Base-by-base conservation (phyloP, 2,888 invertebrate species). In the Tolmerus cingulatus region DNA sequence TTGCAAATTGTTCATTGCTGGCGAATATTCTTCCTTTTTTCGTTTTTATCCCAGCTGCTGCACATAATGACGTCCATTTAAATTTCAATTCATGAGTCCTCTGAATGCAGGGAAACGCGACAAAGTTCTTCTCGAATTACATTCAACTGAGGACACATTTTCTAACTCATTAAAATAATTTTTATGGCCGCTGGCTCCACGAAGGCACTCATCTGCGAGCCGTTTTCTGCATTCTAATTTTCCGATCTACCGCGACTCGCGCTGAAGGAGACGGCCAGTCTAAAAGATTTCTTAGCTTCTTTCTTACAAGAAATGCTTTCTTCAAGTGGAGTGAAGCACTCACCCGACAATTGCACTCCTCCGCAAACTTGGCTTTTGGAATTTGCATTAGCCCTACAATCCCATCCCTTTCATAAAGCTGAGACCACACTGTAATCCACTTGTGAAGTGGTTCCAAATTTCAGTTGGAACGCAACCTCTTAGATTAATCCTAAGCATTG, bases 81-180 rank as follows among this genome's bases (percentile, higher is more conserved):
- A 85, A 74, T 85, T 74, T 85, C 82, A 85, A 74, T 85, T 85
- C 85, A 46, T 85, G 74, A 27, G 9, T 74, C 30, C 30, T 23
- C 27, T 74, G 43, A 85, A 74, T 74, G 85, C 85, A 74, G 12
- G 12, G 27, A 30, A 74, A 27, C 23, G 74, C 85, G 40, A 51
- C 74, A 74, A 74, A 43, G 46, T 85, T 85, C 23, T 46, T n/a
- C 37, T n/a, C 19, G 12, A 46, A 74, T 74, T 85, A 74, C 37
- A 74, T 27, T 27, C 27, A 85, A 30, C 74, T 74, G 30, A 46
- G 85, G 46, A 74, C 43, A 74, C 74, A 85, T 46, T 85, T 74
- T 85, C 85, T 74, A 85, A 74, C 74, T 74, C 85, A 85, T 85
- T 85, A 74, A 46, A 85, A 74, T 85, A 85, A 85, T 85, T 85